Base-by-base conservation (phyloP, 2,113 vertebrate species). In the Bucco capensis region DNA sequence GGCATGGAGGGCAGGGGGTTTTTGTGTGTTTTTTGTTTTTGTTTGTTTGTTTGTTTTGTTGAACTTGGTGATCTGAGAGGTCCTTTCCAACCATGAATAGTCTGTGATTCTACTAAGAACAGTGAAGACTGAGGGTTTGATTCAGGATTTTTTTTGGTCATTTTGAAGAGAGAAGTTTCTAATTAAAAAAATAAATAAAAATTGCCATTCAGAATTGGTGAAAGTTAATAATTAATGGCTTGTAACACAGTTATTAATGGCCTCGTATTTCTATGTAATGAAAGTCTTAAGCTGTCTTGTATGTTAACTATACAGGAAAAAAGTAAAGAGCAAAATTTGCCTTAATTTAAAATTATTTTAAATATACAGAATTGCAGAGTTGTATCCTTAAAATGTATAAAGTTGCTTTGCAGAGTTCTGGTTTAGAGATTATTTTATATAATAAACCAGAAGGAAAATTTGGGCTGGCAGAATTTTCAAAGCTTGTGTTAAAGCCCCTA, bases 391-490 rank as follows among this genome's bases (percentile, higher is more conserved):
- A 81, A 83, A 61, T 71, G 25, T 60, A 67, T 53, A n/a, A 83
- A 84, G 31, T 80, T 81, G 53, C 15, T 75, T 84, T 96, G 25
- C 72, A 94, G 88, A 84, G n/a, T 58, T 85, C 54, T 90, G 18
- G 35, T 80, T 92, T 70, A 62, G n/a, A 49, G 28, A 51, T 89
- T 90, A 80, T 92, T 96, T 95, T 84, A 70, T 94, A 51, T 87
- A 88, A 85, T 89, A 89, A 84, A 95, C 28, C 46, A 80, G 85
- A 92, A 93, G 47, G 86, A 88, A 71, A 95, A 95, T 82, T 82
- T 89, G 58, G 72, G 46, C 94, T 96, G 96, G 86, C 88, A 91
- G 64, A 91, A 87, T 93, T 96, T 96, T 96, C 93, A 95, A 94
- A 95, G 92, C 82, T 80, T 3, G 5, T 62, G 25, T 86, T 93